Evolutionary conservation across 1,140 invertebrate species (phyloP).

Genomic region (Monomorium pharaonis): DNA sequence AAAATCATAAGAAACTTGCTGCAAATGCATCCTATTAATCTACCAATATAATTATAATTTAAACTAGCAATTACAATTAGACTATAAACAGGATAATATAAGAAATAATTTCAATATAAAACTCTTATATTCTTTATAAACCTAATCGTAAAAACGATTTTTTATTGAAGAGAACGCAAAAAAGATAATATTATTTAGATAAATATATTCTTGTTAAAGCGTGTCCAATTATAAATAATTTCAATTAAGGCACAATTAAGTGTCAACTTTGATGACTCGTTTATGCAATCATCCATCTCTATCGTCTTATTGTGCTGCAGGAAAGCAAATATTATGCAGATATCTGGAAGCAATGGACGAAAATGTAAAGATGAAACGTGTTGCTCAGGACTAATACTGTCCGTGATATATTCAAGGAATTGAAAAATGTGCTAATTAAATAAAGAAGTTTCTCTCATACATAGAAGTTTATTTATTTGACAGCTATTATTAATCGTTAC

Average conservation of each 20-base stretch:
- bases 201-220: neutral
- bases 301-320: neutral
- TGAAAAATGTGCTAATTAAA: slow-evolving; percentile 30
- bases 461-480: slow-evolving; percentile 28
- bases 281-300: neutral
- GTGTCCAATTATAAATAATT: neutral
- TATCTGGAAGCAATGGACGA: slow-evolving; percentile 14
- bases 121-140: neutral
- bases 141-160: neutral
- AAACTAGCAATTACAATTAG: neutral
- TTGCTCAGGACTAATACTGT: neutral
- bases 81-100: neutral
- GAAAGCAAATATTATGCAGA: neutral
- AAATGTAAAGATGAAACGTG: neutral
- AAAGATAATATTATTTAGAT: neutral
- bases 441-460: neutral
- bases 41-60: too few species aligned
- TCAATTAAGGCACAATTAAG: neutral
- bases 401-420: neutral
- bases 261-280: neutral
- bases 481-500: slow-evolving; percentile 4
- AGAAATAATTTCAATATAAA: neutral
- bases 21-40: neutral
- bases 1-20: neutral
- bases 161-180: neutral